Evolutionary conservation across 2,888 invertebrate genomes (phyloP).

Genomic region (Oxycera nigricornis): DNA sequence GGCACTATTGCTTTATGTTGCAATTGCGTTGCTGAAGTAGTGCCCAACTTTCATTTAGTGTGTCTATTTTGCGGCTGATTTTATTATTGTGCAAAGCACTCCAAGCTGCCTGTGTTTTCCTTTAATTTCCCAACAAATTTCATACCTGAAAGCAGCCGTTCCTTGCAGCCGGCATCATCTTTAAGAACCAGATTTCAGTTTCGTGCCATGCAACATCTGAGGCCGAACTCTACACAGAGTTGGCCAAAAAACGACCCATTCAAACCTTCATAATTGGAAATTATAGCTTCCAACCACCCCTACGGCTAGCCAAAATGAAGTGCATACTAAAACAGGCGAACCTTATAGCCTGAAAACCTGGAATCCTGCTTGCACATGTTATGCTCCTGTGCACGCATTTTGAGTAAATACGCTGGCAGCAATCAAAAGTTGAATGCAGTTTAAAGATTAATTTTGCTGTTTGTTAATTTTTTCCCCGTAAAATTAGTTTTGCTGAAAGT

Average conservation of each 20-base stretch:
- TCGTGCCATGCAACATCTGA: no score
- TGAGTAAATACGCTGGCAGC: slow-evolving; percentile 29
- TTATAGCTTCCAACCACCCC: neutral
- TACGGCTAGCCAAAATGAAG: neutral
- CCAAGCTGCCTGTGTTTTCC: no score
- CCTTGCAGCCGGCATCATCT: no score
- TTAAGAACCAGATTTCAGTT: no score
- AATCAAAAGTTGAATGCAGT: slow-evolving; percentile 36
- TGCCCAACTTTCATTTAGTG: neutral
- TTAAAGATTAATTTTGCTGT: slow-evolving; percentile 30
- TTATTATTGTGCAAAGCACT: no score
- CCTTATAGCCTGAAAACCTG: neutral
- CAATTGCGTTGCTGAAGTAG: neutral
- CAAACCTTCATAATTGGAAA: neutral
- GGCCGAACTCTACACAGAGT: neutral
- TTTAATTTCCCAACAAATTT: no score
- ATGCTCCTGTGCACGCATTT: slow-evolving; percentile 13
- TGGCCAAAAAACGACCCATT: neutral
- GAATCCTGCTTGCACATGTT: neutral
- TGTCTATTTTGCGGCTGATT: neutral
- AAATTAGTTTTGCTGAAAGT: slow-evolving; percentile 17
- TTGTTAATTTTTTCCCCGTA: slow-evolving; percentile 24
- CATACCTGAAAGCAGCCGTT: no score
- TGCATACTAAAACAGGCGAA: neutral
- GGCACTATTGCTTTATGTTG: neutral